Evolutionary conservation across 2,797 vertebrate genomes (phyloP), one percentile per base, ranked within the genome.

Genomic region (Malacoctenus gilli): DNA sequence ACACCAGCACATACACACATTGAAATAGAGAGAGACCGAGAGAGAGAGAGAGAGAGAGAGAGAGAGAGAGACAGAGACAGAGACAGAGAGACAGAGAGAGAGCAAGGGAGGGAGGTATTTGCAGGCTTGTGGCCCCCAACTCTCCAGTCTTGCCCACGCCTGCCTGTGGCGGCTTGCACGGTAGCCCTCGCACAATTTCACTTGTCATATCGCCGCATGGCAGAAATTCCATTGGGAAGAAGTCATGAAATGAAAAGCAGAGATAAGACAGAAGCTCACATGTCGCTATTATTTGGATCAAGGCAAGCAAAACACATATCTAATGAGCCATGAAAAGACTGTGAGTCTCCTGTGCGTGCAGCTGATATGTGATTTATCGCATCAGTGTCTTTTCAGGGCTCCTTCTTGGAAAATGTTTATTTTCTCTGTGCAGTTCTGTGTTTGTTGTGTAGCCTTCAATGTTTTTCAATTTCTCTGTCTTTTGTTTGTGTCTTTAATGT

Each of bases 161-260:
- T 83, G 83, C 82, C 39, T 87, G 80, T 82, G 75, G 64, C 67
- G 55, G 68, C 83, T 64, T 78, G 70, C 37, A 61, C 9, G 4
- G 44, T 62, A 57, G 75, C 38, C 47, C 32, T 57, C 3, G 0
- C 58, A 55, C 18, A 13, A 23, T 59, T 66, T 47, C 46, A 65
- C 48, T 75, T 79, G 82, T 85, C 77, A 79, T 47, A 62, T 31
- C 18, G 15, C 16, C 63, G 47, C 71, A 79, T 72, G 68, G 68
- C 47, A 37, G 64, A 82, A 73, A 88, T 89, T 85, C 84, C 83
- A 9, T 21, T 20, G 1, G 46, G 32, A 8, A 58, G 10, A 59
- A 63, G 71, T 58, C 67, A 77, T 52, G 15, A 4, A 55, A 55
- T 38, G 42, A 67, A 8, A 34, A 4, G 13, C 15, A 18, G 10